These are phyloP conservation scores for Pipra filicauda DNA, from an alignment of 2,113 vertebrate genomes.

Conservation along the genomic window DNA sequence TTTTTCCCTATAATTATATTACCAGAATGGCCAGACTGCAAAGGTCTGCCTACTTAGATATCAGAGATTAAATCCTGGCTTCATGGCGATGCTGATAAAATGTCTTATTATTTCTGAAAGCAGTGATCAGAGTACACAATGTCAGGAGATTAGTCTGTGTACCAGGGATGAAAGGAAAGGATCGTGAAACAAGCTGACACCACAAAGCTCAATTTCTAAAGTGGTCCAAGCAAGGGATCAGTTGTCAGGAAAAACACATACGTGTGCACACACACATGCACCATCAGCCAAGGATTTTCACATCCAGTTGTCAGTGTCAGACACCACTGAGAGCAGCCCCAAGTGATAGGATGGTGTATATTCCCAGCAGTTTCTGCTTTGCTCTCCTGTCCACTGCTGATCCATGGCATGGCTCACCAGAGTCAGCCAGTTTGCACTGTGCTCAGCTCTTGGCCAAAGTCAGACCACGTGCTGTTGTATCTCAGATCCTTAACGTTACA, in stretches of 20 bases:
- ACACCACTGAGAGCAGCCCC: background rate
- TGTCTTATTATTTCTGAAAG: background rate
- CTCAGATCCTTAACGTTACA: background rate
- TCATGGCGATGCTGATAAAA: background rate
- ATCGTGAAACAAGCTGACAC: background rate
- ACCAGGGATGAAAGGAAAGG: background rate
- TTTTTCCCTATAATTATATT: background rate
- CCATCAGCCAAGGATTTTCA: background rate
- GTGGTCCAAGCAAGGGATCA: accelerated
- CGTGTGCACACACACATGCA: accelerated
- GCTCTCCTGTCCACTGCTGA: background rate
- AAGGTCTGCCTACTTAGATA: background rate
- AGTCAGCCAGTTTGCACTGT: accelerated
- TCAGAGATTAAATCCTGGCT: background rate
- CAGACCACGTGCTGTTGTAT: background rate
- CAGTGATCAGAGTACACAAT: background rate
- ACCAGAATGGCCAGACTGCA: accelerated
- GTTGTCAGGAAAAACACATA: background rate
- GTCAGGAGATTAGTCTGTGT: background rate
- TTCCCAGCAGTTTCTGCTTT: background rate
- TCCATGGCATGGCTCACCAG: background rate
- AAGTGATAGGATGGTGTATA: accelerated
- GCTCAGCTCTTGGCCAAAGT: background rate
- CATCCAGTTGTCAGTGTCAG: background rate
- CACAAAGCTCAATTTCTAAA: background rate